Conservation (phyloP, 2,888 invertebrate species). For the Latheticus oryzae region DNA sequence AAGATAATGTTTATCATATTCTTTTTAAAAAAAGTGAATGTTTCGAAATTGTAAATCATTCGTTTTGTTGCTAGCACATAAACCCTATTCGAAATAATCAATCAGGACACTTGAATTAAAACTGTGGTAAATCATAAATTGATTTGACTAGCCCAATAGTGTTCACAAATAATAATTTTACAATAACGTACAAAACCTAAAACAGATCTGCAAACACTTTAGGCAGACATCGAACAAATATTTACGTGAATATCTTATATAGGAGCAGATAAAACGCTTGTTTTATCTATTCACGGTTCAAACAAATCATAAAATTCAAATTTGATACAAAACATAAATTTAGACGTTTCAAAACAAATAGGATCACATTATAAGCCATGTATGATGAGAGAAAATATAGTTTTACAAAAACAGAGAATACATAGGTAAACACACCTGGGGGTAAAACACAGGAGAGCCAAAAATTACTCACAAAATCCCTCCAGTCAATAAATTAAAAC, state of each 20-base stretch:
- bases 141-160: not conserved
- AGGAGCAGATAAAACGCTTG: constrained; percentile 36
- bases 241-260: constrained; percentile 39
- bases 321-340: constrained; percentile 40
- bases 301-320: constrained; percentile 42
- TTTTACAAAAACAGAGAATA: constrained; percentile 19
- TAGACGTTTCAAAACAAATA: constrained; percentile 37
- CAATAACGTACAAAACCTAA: constrained; percentile 1
- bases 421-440: constrained; percentile 37
- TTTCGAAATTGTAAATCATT: no score
- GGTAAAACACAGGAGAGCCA: constrained; percentile 30
- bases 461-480: constrained; percentile 40
- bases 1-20: no score
- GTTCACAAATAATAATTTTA: not conserved
- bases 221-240: constrained; percentile 33
- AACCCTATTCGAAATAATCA: no score
- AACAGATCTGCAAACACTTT: constrained; percentile 28
- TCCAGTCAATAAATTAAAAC: constrained; percentile 41
- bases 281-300: constrained; percentile 38
- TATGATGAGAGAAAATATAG: constrained; percentile 38
- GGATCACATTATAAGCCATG: constrained; percentile 34
- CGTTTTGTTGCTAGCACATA: no score
- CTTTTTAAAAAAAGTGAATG: no score
- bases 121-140: no score
- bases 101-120: no score